Base-by-base conservation (phyloP, 2,113 vertebrate species). In the Pogonocichla stellata region DNA sequence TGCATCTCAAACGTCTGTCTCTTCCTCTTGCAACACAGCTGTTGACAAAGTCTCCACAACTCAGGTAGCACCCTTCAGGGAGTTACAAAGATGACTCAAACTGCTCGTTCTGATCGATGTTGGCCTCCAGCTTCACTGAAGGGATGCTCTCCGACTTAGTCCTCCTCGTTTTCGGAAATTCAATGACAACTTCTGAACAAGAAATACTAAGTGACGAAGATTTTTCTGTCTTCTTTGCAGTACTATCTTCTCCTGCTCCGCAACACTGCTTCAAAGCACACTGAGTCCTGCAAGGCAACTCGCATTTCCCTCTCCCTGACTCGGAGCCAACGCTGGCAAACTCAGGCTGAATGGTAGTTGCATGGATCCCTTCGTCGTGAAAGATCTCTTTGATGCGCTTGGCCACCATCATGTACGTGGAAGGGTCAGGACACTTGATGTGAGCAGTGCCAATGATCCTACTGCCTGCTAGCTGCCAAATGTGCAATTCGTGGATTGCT, bases 391-490 rank as follows among this genome's bases (percentile, higher is more conserved):
- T 99, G 85, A 99, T 99, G 93, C 98, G 99, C 86, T 99, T 99
- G 64, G 99, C 99, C 96, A 99, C 99, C 50, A 99, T 98, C 99
- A 99, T 99, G 98, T 99, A 99, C 0, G 99, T 98, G 7, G 99
- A 96, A 64, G 99, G 99, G 96, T 99, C 99, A 10, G 98, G 99
- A 96, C 99, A 99, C 97, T 99, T 99, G 87, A 99, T 99, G 97
- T 99, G 99, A 14, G 99, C 99, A 5, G 99, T 99, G 95, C 99
- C 99, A 47, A 99, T 99, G 97, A 99, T 99, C 90, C 99, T 98
- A 94, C 99, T 99, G 91, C 99, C 99, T 4, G 99, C 99, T 42
- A 99, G 98, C 91, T 99, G 99, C 99, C 99, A 99, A 78, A 99
- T 98, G 96, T 99, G 99, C 88, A 99, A 98, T 61, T 99, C 99